phyloP scores from a whole-genome alignment of 1,140 invertebrate species.

The Ceratosolen solmsi region DNA sequence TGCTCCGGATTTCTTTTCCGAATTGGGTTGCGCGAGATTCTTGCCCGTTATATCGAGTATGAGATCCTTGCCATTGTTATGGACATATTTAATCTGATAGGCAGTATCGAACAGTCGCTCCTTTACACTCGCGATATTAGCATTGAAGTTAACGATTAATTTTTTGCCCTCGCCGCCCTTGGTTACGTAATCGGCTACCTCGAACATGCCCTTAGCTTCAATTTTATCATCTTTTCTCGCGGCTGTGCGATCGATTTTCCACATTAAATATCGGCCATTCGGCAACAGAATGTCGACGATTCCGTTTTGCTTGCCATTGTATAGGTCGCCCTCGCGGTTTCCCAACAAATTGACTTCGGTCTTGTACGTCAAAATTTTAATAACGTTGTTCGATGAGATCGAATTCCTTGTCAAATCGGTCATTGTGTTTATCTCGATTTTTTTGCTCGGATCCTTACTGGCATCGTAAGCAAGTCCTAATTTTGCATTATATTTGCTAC shows the following conservation, averaged over 20 bases:
- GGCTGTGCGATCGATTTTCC: slow-evolving; percentile 72
- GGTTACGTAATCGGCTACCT: slow-evolving; percentile 72
- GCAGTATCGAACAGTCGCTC: slow-evolving; percentile 63
- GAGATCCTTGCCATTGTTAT: slow-evolving; percentile 63
- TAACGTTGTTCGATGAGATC: slow-evolving; percentile 79
- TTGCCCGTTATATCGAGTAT: slow-evolving; percentile 58
- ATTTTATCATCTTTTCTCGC: slow-evolving; percentile 67
- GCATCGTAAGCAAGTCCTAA: slow-evolving; percentile 78
- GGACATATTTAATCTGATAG: slow-evolving; percentile 66
- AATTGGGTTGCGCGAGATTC: slow-evolving; percentile 56
- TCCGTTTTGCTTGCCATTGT: slow-evolving; percentile 68
- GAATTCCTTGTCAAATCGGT: slow-evolving; percentile 75
- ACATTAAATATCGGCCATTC: slow-evolving; percentile 73
- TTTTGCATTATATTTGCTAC: slow-evolving; percentile 75
- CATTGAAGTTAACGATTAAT: slow-evolving; percentile 63
- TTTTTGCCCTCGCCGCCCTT: slow-evolving; percentile 74
- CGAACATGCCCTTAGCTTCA: slow-evolving; percentile 66
- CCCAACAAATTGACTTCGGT: slow-evolving; percentile 75
- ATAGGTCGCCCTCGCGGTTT: slow-evolving; percentile 64
- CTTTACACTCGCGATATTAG: slow-evolving; percentile 66
- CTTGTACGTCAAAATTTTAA: slow-evolving; percentile 75
- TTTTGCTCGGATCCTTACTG: slow-evolving; percentile 80
- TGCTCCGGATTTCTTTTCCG: slow-evolving; percentile 57
- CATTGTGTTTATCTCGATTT: slow-evolving; percentile 77
- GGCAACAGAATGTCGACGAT: slow-evolving; percentile 76